These are phyloP conservation scores for Rosalia funebris DNA, from an alignment of 2,888 invertebrate genomes.

Conservation along the genomic window DNA sequence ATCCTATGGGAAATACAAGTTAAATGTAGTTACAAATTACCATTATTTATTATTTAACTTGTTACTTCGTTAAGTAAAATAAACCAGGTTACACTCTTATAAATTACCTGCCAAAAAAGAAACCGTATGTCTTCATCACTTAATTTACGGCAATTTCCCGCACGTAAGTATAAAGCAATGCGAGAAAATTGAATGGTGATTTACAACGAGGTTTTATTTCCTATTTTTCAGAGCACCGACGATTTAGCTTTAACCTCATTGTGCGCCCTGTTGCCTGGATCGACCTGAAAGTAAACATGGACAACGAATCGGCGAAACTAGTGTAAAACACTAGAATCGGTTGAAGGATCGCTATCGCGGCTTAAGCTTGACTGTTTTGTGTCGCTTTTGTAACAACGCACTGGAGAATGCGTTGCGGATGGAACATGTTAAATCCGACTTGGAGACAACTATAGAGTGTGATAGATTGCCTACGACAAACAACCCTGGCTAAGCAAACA, in stretches of 20 bases:
- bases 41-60: too few species aligned
- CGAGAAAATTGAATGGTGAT: constrained; percentile 13
- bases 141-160: neutral
- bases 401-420: constrained; percentile 22
- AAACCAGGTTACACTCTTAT: too few species aligned
- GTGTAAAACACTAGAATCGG: constrained; percentile 10
- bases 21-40: too few species aligned
- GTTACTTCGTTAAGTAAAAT: too few species aligned
- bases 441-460: constrained; percentile 21
- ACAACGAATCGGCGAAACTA: constrained; percentile 1
- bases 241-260: constrained; percentile 1
- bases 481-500: neutral
- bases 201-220: constrained; percentile 6
- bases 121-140: neutral
- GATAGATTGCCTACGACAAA: constrained; percentile 18
- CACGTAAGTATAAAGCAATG: neutral
- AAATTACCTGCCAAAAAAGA: too few species aligned
- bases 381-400: constrained; percentile 14
- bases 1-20: too few species aligned
- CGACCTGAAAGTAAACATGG: constrained; percentile 1
- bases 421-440: constrained; percentile 18
- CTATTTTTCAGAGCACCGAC: neutral
- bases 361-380: constrained; percentile 1
- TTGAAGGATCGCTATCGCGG: constrained; percentile 15
- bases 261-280: neutral